Conservation (phyloP, 1,140 invertebrate genomes). For the Drosophila albomicans region DNA sequence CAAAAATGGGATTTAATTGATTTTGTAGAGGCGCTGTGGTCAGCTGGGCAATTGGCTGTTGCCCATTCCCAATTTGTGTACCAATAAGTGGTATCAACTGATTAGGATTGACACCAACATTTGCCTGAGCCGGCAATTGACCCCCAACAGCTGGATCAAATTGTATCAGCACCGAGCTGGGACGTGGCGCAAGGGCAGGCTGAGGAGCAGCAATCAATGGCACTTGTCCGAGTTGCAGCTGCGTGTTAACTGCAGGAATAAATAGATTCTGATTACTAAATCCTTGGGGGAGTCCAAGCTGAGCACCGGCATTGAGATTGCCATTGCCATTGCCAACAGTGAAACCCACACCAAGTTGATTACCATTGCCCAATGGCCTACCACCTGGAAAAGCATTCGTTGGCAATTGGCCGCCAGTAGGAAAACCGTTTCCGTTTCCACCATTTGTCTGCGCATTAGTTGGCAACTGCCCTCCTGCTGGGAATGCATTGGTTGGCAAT, state of each 20-base stretch:
- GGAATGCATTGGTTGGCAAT: slow-evolving; percentile 33
- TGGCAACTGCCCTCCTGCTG: slow-evolving; percentile 31
- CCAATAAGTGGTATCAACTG: slow-evolving; percentile 31
- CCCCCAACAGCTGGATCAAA: slow-evolving; percentile 48
- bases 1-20: slow-evolving; percentile 32
- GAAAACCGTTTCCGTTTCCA: neutral
- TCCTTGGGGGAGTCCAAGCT: slow-evolving; percentile 16
- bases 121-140: slow-evolving; percentile 36
- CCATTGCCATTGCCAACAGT: slow-evolving; percentile 18
- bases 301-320: slow-evolving; percentile 27
- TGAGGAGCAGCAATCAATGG: slow-evolving; percentile 26
- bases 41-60: slow-evolving; percentile 20
- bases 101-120: slow-evolving; percentile 15
- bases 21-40: neutral
- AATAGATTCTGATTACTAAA: slow-evolving; percentile 46
- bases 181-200: slow-evolving; percentile 13
- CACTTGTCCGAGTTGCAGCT: slow-evolving; percentile 18
- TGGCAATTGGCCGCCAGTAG: neutral
- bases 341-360: slow-evolving; percentile 38
- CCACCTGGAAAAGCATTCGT: neutral
- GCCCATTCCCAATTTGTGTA: slow-evolving; percentile 25
- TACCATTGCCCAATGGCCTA: slow-evolving; percentile 26
- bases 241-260: slow-evolving; percentile 31
- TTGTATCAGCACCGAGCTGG: slow-evolving; percentile 38
- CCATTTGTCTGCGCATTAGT: slow-evolving; percentile 1